Evolutionary conservation across 2,113 vertebrate genomes (phyloP).

Genomic region (Actenoides lindsayi): DNA sequence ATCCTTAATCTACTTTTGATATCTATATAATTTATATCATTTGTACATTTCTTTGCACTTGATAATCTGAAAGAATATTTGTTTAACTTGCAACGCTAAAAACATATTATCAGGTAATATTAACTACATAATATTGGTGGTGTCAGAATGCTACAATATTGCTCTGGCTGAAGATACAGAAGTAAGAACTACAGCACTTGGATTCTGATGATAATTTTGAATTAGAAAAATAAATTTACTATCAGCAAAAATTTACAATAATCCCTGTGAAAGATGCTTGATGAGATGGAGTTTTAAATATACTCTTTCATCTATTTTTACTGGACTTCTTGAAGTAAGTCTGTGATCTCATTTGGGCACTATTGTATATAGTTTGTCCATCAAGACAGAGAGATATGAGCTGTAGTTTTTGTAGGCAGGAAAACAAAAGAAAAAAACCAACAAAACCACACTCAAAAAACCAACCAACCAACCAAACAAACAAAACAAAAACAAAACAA

Average conservation of each 20-base stretch:
- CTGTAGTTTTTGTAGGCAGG: neutral
- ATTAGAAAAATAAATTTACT: neutral
- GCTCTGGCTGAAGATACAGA: neutral
- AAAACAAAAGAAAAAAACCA: neutral
- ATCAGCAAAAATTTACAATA: neutral
- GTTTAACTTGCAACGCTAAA: neutral
- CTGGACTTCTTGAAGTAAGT: neutral
- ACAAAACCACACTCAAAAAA: neutral
- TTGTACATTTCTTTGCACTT: neutral
- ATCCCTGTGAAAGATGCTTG: neutral
- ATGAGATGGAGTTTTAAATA: neutral
- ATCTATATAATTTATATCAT: neutral
- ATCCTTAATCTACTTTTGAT: neutral
- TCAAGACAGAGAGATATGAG: neutral
- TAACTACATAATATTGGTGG: neutral
- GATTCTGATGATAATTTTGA: neutral
- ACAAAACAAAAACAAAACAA: neutral
- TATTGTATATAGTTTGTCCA: neutral
- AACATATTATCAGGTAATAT: neutral
- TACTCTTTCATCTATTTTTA: neutral
- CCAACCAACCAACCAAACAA: neutral
- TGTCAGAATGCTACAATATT: neutral
- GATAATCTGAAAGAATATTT: neutral
- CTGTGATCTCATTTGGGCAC: neutral
- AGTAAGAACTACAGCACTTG: neutral